Base-by-base conservation (phyloP, 2,888 invertebrate species). In the Microdon myrmicae region DNA sequence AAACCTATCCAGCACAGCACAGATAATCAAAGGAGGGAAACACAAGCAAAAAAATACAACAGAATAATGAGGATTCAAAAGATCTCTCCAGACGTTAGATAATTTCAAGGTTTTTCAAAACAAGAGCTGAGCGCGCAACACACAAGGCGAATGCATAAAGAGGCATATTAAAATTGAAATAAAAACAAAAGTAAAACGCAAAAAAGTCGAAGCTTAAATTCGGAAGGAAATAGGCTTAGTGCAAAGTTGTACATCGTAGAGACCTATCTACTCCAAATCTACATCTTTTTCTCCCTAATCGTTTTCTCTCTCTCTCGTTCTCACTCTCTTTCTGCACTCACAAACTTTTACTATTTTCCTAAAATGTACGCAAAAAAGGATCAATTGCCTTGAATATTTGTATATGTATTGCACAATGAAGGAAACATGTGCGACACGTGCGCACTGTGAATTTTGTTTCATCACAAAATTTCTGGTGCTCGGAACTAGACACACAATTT, bases 61-160 rank as follows among this genome's bases (percentile, higher is more conserved):
- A 34, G 37, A 48, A 17, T 25, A 23, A 19, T 22, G 23, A 8
- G 29, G 25, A 53, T 37, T 38, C 28, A 64, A 51, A 64, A 44
- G 35, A 61, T 39, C 14, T 49, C 55, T 35, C n/a, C 26, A 41
- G 41, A 51, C 56, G 47, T 45, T 51, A 58, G 25, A 32, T 31
- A 47, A 56, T 58, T 64, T 64, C 64, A 64, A 64, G 64, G 64
- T 58, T 58, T 58, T n/a, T 64, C 51, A 16, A 45, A 58, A 58
- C 51, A 64, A 58, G 47, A 64, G 47, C 35, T 37, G 29, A 19
- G 41, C 37, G 38, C 38, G 34, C 16, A 39, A 34, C 47, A 25
- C 31, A 44, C 37, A 25, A 17, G 26, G 29, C 9, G 19, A 29
- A 31, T n/a, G n/a, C n/a, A n/a, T n/a, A n/a, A n/a, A n/a, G n/a